Base-by-base conservation (phyloP, 2,797 vertebrate genomes). In the Acrossocheilus wenchowensis region DNA sequence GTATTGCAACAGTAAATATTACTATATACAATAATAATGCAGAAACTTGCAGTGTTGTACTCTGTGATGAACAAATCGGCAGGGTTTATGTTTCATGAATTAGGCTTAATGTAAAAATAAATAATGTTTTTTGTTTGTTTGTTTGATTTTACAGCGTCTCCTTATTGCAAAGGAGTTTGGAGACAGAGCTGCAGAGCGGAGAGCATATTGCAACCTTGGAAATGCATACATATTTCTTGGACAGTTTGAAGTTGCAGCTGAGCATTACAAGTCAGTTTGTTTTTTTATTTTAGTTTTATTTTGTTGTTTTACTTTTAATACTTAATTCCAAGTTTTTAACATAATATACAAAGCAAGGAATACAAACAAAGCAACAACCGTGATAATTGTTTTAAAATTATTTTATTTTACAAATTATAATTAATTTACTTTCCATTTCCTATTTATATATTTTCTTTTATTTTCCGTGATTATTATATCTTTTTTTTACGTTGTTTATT, bases 91-190 rank as follows among this genome's bases (percentile, higher is more conserved):
- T 54, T 68, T 34, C 21, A n/a, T 57, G 4, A 41, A 8, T 39
- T 6, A 78, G 11, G 36, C 14, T 8, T 43, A 15, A 64, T 54
- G 34, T 64, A 84, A 79, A 80, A 78, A 64, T 30, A 86, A 57
- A 86, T 23, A 34, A 75, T 57, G 68, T 52, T 72, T 89, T 30
- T 36, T 30, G 69, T 87, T 43, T 85, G 41, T 17, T 72, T 30
- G 81, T 92, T 34, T 14, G 39, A 7, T 34, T 80, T 83, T 89
- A 78, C 93, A 99, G 98, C 96, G 98, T 66, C 97, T 99, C 66
- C 95, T 97, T 52, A 97, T 99, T 89, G 98, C 98, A 50, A 98
- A 97, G 93, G 98, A 99, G 94, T 99, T 99, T 92, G 98, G 98
- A 66, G 98, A 99, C 91, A 95, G 93, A 92, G 96, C 97, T 0